phyloP scores from a whole-genome alignment of 30 jellyfish, hydroid and myxozoan genomes.

The Aurelia coerulea region DNA sequence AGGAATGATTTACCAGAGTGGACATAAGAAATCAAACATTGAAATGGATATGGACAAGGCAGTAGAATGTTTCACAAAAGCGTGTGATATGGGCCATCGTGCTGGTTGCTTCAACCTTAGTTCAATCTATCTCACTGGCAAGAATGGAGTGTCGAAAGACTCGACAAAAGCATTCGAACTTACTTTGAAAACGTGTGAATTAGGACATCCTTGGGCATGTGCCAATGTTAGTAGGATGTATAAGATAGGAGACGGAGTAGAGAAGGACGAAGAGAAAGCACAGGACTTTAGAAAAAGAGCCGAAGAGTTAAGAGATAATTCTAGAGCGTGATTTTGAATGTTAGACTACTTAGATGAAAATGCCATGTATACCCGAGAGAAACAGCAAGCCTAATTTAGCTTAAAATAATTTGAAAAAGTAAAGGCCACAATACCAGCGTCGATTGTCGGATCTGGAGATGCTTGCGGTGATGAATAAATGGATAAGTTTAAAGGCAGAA shows the following conservation, averaged over 20 bases:
- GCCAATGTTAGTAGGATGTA: constrained; percentile 80
- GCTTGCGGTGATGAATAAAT: no score
- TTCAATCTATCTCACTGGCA: constrained; percentile 69
- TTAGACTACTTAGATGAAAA: no score
- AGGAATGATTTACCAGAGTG: constrained; percentile 59
- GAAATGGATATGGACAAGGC: constrained; percentile 61
- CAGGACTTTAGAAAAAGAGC: constrained; percentile 57
- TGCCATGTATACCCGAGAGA: no score
- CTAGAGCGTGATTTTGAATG: background rate
- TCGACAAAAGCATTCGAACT: constrained; percentile 57
- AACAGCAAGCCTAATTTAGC: no score
- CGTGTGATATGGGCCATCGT: constrained; percentile 66
- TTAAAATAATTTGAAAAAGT: no score
- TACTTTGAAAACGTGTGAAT: constrained; percentile 49
- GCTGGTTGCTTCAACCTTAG: constrained; percentile 68
- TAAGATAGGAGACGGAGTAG: constrained; percentile 81
- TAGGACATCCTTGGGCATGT: constrained; percentile 89
- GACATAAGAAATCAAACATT: constrained; percentile 53
- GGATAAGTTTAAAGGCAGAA: no score
- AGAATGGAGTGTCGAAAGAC: constrained; percentile 64
- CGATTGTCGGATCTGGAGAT: no score
- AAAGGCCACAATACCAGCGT: no score
- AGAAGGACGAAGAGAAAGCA: constrained; percentile 55
- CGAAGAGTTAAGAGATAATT: constrained; percentile 31
- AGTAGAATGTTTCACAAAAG: constrained; percentile 52